A percentile compares a stretch with the other conserved stretches of the same genome.
phyloP scores from a whole-genome alignment of 1,140 invertebrate genomes.

The Trinorchestia longiramus region DNA sequence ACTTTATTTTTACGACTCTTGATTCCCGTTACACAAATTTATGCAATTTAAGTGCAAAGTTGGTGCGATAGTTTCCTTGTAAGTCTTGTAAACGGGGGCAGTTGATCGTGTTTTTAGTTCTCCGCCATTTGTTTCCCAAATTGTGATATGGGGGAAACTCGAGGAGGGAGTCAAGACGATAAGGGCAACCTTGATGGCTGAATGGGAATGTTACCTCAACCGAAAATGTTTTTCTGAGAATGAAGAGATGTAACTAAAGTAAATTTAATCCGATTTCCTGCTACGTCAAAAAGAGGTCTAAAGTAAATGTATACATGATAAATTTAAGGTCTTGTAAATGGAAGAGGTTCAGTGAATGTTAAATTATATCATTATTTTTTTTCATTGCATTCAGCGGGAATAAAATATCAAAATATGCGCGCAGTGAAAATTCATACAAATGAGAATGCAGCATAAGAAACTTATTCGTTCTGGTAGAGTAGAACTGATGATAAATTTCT shows the following conservation, averaged over 20 bases:
- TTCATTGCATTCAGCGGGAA: neutral
- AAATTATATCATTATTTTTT: neutral
- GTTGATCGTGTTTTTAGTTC: constrained; percentile 51
- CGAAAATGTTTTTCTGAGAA: neutral
- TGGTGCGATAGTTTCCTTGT: constrained; percentile 53
- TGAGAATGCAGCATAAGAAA: neutral
- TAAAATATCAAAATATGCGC: neutral
- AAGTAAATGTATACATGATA: neutral
- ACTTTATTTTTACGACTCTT: constrained; percentile 55
- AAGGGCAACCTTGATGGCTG: constrained; percentile 24
- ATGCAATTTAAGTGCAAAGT: constrained; percentile 54
- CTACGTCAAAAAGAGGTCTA: neutral
- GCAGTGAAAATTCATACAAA: neutral
- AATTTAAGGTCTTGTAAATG: neutral
- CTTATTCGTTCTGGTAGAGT: neutral
- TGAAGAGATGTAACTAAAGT: neutral
- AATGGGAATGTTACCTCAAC: neutral
- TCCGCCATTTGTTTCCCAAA: constrained; percentile 24
- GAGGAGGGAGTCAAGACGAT: neutral
- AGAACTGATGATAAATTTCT: neutral
- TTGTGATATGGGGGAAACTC: constrained; percentile 23
- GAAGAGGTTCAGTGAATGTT: neutral
- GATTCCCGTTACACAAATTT: constrained; percentile 54
- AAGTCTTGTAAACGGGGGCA: constrained; percentile 38
- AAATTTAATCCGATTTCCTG: neutral